These are phyloP conservation scores for Fragum whitleyi DNA, from an alignment of 2,888 invertebrate genomes.

Conservation along the genomic window DNA sequence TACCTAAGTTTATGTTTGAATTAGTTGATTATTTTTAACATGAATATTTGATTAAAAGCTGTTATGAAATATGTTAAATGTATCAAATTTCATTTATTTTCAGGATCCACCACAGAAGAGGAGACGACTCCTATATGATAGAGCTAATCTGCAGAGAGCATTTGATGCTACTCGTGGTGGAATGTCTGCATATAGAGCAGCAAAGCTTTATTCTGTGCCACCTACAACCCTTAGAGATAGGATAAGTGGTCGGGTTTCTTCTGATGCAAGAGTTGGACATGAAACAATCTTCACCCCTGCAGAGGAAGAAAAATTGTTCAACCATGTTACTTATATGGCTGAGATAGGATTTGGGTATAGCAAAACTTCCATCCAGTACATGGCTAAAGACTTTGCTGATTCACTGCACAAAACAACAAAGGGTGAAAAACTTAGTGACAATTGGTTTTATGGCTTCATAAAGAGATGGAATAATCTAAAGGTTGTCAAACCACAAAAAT, in stretches of 20 bases:
- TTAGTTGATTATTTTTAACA: too few relatives aligned
- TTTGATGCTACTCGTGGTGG: conserved; percentile 26
- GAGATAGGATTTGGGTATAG: conserved; percentile 47
- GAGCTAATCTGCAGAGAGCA: conserved; percentile 19
- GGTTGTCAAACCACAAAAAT: conserved; percentile 44
- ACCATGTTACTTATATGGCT: conserved; percentile 35
- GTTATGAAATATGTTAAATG: too few relatives aligned
- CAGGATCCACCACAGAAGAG: too few relatives aligned
- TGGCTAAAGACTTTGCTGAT: conserved; percentile 40
- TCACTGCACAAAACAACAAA: conserved; percentile 31
- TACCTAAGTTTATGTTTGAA: too few relatives aligned
- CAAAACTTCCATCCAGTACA: conserved; percentile 14
- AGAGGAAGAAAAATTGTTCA: conserved; percentile 24
- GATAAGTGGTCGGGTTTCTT: not conserved
- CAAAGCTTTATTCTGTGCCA: conserved; percentile 22
- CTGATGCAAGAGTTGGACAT: not conserved
- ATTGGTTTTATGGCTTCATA: conserved; percentile 58
- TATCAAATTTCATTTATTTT: too few relatives aligned
- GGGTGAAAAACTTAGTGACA: conserved; percentile 33
- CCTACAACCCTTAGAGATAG: conserved; percentile 31
- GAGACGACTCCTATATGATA: conserved; percentile 13
- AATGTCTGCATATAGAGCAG: conserved; percentile 30
- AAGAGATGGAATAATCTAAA: conserved; percentile 48
- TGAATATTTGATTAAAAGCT: too few relatives aligned
- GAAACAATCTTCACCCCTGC: not conserved